Evolutionary conservation across 1,140 invertebrate species (phyloP).

Genomic region (Saccostrea glomerata): DNA sequence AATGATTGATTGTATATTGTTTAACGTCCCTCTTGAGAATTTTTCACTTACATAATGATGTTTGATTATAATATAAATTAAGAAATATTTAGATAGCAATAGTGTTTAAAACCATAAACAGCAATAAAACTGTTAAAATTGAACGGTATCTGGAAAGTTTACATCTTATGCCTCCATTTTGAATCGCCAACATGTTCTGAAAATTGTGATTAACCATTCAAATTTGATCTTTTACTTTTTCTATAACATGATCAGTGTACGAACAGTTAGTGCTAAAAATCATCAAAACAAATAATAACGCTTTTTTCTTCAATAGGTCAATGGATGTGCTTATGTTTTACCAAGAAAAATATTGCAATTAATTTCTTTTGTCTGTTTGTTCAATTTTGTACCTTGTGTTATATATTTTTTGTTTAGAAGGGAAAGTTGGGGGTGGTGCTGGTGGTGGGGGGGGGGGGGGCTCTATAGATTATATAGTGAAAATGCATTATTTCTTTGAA

Average conservation of each 20-base stretch:
- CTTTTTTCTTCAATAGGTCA: neutral
- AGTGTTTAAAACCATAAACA: neutral
- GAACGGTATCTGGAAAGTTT: neutral
- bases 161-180: neutral
- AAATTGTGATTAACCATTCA: neutral
- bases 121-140: neutral
- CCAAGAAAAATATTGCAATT: neutral
- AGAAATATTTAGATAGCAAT: neutral
- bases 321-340: neutral
- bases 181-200: no score
- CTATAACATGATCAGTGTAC: neutral
- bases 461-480: no score
- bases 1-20: no score
- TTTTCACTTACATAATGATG: neutral
- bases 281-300: neutral
- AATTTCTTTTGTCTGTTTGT: neutral
- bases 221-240: neutral
- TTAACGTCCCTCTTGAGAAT: no score
- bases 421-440: neutral
- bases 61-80: neutral
- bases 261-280: neutral
- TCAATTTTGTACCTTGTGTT: neutral
- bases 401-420: neutral
- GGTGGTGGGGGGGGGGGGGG: neutral
- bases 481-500: no score